phyloP scores from a whole-genome alignment of 35 echinoderm and acorn worm genomes.

The Anneissia japonica region DNA sequence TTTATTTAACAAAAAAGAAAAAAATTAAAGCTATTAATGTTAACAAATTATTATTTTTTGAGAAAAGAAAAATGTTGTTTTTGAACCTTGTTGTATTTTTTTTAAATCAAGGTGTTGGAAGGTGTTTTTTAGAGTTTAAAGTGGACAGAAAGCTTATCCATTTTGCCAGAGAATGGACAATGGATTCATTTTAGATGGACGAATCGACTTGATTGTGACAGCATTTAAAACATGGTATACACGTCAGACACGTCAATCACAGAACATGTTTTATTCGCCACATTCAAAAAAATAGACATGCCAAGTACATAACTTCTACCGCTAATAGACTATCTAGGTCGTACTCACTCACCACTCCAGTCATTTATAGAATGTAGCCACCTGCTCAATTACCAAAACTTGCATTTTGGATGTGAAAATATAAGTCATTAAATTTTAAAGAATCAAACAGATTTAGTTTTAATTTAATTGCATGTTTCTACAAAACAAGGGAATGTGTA shows the following conservation, averaged over 20 bases:
- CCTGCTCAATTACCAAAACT: too few relatives aligned
- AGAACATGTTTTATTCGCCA: background rate
- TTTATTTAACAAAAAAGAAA: background rate
- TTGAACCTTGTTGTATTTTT: background rate
- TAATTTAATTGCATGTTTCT: too few relatives aligned
- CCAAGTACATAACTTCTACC: background rate
- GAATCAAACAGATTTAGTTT: too few relatives aligned
- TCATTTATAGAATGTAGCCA: too few relatives aligned
- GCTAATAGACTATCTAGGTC: background rate
- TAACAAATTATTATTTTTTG: background rate
- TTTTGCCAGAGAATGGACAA: background rate
- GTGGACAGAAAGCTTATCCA: background rate
- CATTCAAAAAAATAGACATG: background rate
- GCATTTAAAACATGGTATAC: background rate
- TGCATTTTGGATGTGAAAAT: too few relatives aligned
- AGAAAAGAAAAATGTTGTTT: background rate
- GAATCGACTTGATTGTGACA: background rate
- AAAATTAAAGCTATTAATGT: too few relatives aligned
- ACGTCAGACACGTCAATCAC: background rate
- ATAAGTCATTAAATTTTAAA: too few relatives aligned
- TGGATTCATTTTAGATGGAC: background rate
- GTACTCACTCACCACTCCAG: background rate
- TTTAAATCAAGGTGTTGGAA: background rate
- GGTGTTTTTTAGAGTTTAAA: background rate
- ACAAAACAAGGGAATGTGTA: too few relatives aligned